Evolutionary conservation across 2,113 vertebrate genomes (phyloP), one percentile per base, ranked within the genome.

Genomic region (Recurvirostra avosetta): DNA sequence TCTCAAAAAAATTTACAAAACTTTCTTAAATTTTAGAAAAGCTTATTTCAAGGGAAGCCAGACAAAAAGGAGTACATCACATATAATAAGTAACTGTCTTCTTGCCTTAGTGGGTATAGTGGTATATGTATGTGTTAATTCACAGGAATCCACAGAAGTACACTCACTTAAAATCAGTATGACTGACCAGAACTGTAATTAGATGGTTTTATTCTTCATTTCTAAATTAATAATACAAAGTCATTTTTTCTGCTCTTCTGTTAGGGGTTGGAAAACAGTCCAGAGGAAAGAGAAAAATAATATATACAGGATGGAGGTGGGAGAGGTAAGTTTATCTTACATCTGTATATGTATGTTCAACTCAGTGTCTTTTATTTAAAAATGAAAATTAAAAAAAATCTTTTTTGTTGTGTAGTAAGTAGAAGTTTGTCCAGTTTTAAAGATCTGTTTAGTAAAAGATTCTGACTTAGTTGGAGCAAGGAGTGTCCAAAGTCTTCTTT

Each of bases 381-480:
- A 65, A 71, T 18, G 4, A 41, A 65, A 90, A 79, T 11, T 15
- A 4, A 76, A 5, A 78, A 73, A 6, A 26, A 62, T 23, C 3
- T 18, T 56, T 56, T 19, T 49, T 73, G 19, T 32, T 38, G 21
- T 19, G 6, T 32, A 71, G 36, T 36, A 67, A 80, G 59, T n/a
- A 84, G 27, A 80, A 47, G 8, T 90, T 86, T 83, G 5, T 63
- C 62, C 86, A 22, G 14, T 77, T 96, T 93, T 55, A 86, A 80
- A 78, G 30, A 73, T 47, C n/a, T 90, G 23, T 56, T 80, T 55
- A 81, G 30, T 61, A 59, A 77, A 91, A 81, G 19, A 52, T 61
- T 91, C 65, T 86, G 7, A 80, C 13, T 91, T 78, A 67, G 81
- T 15, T 71, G 16, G 56, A 88, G 10, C n/a, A 86, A 67, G 49